These are phyloP conservation scores for Cydia fagiglandana DNA, from an alignment of 1,140 invertebrate species.

Conservation along the genomic window DNA sequence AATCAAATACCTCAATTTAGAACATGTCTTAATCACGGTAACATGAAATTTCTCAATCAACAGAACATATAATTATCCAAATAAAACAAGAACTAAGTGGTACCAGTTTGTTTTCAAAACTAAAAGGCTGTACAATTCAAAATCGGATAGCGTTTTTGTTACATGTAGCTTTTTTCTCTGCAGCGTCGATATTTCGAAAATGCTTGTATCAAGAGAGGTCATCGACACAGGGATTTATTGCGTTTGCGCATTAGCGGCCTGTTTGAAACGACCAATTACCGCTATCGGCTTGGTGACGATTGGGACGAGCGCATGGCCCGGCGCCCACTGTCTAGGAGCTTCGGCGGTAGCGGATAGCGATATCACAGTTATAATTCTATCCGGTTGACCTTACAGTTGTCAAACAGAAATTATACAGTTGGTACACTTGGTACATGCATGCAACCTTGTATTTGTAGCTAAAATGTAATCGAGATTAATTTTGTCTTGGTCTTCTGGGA, in stretches of 20 bases:
- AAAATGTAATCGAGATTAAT: no score
- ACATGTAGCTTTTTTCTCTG: background rate
- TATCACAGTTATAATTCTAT: background rate
- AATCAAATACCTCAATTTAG: background rate
- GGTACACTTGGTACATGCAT: no score
- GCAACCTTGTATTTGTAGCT: no score
- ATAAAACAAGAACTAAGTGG: background rate
- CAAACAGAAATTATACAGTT: no score
- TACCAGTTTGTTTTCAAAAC: slow-evolving; percentile 9
- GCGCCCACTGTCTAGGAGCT: slow-evolving; percentile 35
- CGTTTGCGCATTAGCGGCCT: slow-evolving; percentile 67
- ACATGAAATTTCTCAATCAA: slow-evolving; percentile 7
- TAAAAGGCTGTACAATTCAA: background rate
- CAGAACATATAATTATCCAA: background rate
- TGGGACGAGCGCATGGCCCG: slow-evolving; percentile 49
- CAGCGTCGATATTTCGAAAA: background rate
- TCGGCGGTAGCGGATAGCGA: slow-evolving; percentile 17
- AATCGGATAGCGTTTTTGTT: background rate
- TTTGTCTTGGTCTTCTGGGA: no score
- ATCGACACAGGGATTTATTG: slow-evolving; percentile 56
- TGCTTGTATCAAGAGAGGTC: slow-evolving; percentile 36
- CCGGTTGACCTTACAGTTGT: no score
- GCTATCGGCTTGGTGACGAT: slow-evolving; percentile 66
- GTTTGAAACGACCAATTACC: slow-evolving; percentile 70
- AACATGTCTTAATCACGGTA: slow-evolving; percentile 6